These are phyloP conservation scores for Xestia ashworthii DNA, from an alignment of 2,888 invertebrate species.

Conservation along the genomic window DNA sequence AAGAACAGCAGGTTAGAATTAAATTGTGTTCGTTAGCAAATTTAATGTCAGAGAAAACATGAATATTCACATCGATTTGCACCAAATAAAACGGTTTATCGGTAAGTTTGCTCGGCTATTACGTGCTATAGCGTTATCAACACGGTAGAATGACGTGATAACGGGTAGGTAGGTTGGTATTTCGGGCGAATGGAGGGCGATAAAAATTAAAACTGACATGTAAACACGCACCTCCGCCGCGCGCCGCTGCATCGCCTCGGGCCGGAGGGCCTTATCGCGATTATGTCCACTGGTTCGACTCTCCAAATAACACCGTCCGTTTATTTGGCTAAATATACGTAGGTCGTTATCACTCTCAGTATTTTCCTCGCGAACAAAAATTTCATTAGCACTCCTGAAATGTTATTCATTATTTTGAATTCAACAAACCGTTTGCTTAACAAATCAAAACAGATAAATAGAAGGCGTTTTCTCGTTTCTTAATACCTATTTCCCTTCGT, in stretches of 20 bases:
- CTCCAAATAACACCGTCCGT: constrained; percentile 59
- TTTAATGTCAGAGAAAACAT: constrained; percentile 48
- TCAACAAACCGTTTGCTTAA: constrained; percentile 75
- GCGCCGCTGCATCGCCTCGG: constrained; percentile 75
- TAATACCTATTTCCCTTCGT: constrained; percentile 81
- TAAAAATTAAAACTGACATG: constrained; percentile 84
- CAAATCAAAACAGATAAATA: constrained; percentile 81
- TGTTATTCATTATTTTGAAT: constrained; percentile 55
- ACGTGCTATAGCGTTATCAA: constrained; percentile 83
- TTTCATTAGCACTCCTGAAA: constrained; percentile 28
- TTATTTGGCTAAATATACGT: constrained; percentile 51
- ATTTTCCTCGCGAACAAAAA: constrained; percentile 21
- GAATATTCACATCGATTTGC: constrained; percentile 61
- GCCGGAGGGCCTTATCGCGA: constrained; percentile 73
- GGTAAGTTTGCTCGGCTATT: constrained; percentile 77
- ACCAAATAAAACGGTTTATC: constrained; percentile 74
- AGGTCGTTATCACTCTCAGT: constrained; percentile 32
- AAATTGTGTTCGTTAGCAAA: constrained; percentile 48
- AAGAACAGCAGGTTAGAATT: constrained; percentile 38
- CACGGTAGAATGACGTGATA: constrained; percentile 82
- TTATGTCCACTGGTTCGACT: constrained; percentile 70
- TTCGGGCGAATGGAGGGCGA: constrained; percentile 81
- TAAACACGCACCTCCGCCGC: constrained; percentile 77
- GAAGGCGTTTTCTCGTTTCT: constrained; percentile 81
- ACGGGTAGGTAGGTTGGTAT: constrained; percentile 79